These are phyloP conservation scores for Tetraodon nigroviridis DNA, from an alignment of 2,113 vertebrate species.

Conservation along the genomic window DNA sequence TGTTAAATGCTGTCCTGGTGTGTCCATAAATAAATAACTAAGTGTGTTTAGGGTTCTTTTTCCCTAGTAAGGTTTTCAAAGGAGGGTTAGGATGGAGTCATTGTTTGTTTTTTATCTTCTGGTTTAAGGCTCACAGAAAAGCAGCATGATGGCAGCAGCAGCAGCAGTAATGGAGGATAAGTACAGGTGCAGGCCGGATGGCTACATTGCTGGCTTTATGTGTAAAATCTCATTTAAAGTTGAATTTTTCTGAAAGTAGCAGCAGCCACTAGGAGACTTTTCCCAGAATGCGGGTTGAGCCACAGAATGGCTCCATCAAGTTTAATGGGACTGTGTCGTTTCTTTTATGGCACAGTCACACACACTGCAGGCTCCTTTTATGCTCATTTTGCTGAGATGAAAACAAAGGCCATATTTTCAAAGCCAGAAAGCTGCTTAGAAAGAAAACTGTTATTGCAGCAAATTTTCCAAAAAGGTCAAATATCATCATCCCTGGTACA, in stretches of 20 bases:
- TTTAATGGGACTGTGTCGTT: slow-evolving; percentile 47
- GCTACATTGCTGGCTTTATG: slow-evolving; percentile 1
- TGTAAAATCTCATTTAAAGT: slow-evolving; percentile 24
- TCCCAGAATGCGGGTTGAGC: slow-evolving; percentile 29
- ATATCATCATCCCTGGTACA: not conserved
- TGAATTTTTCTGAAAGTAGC: slow-evolving; percentile 28
- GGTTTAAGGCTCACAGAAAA: slow-evolving; percentile 1
- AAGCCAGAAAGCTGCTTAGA: slow-evolving; percentile 21
- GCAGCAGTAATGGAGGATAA: slow-evolving; percentile 35
- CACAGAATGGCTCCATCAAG: slow-evolving; percentile 46
- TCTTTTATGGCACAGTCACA: slow-evolving; percentile 42
- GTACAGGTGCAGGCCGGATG: slow-evolving; percentile 6
- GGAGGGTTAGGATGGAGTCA: not conserved
- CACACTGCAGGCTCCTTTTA: slow-evolving; percentile 26
- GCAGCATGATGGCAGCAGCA: not conserved
- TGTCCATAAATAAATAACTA: no score
- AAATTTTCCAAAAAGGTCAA: slow-evolving; percentile 1
- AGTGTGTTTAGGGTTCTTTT: no score
- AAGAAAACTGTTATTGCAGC: slow-evolving; percentile 17
- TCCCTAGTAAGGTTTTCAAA: not conserved
- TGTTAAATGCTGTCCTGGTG: no score
- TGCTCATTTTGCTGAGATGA: slow-evolving; percentile 39
- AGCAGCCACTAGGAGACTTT: slow-evolving; percentile 4
- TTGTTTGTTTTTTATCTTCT: not conserved
- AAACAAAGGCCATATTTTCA: slow-evolving; percentile 27